These are phyloP conservation scores for Pygocentrus nattereri DNA, from an alignment of 2,797 vertebrate genomes.

Conservation along the genomic window DNA sequence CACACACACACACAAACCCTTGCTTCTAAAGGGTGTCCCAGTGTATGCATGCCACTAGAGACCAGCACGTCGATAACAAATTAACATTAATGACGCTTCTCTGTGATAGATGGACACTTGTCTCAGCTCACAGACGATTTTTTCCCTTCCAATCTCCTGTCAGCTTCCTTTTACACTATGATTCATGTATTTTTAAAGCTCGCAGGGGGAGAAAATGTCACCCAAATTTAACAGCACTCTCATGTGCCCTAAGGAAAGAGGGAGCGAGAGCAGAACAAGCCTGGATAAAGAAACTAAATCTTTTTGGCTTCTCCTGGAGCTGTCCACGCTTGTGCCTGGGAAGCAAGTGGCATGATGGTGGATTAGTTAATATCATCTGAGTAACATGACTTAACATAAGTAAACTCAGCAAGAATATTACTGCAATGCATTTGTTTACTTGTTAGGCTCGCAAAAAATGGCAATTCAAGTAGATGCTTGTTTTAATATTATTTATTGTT, in stretches of 20 bases:
- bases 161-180: conserved; percentile 41
- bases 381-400: too few relatives aligned
- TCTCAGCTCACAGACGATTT: conserved; percentile 41
- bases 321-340: conserved; percentile 7
- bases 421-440: too few relatives aligned
- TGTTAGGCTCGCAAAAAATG: too few relatives aligned
- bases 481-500: too few relatives aligned
- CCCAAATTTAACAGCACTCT: conserved; percentile 52
- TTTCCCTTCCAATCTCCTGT: conserved; percentile 34
- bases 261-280: conserved; percentile 11
- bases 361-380: conserved; percentile 20
- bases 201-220: conserved; percentile 55
- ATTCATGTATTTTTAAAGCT: conserved; percentile 60
- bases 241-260: conserved; percentile 34
- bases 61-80: conserved; percentile 56
- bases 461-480: too few relatives aligned
- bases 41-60: conserved; percentile 15
- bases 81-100: conserved; percentile 52
- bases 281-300: conserved; percentile 5
- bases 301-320: conserved; percentile 7
- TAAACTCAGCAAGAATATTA: too few relatives aligned
- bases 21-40: conserved; percentile 27
- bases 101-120: conserved; percentile 20
- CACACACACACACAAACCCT: conserved; percentile 1
- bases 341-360: not conserved